phyloP scores from a whole-genome alignment of 2,113 vertebrate genomes.

The Gnathonemus longibarbis region DNA sequence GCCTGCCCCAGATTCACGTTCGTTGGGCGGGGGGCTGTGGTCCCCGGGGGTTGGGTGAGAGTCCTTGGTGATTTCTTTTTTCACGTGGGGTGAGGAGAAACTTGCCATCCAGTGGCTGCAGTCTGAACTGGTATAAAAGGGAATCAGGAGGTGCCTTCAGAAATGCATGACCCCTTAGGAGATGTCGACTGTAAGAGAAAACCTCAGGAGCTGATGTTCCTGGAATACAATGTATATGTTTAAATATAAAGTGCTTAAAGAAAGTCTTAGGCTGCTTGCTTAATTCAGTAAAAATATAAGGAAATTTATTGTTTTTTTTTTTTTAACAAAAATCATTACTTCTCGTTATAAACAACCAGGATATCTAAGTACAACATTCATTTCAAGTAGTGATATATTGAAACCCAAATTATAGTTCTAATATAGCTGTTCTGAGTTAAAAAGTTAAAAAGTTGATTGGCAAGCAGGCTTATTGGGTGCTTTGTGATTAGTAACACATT shows the following conservation, averaged over 20 bases:
- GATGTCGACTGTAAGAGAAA: not conserved
- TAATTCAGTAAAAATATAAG: not conserved
- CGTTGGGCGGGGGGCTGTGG: not conserved
- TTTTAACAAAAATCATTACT: not conserved
- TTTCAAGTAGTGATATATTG: not conserved
- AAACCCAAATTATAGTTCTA: no score
- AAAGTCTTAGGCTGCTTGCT: not conserved
- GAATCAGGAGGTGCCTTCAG: not conserved
- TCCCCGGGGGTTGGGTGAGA: not conserved
- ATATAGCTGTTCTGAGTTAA: no score
- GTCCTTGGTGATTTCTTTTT: not conserved
- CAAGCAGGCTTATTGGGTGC: no score
- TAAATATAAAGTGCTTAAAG: not conserved
- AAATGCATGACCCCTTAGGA: not conserved
- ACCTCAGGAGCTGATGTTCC: not conserved
- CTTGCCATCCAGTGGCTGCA: not conserved
- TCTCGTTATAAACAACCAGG: not conserved
- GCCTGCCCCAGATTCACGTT: not conserved
- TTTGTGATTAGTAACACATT: no score
- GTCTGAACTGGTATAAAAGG: not conserved
- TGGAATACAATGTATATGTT: not conserved
- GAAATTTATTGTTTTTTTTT: not conserved
- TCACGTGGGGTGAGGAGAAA: not conserved
- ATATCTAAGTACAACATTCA: not conserved
- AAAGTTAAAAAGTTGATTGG: no score